Base-by-base conservation (phyloP, 2,797 vertebrate genomes). In the Molossus molossus region DNA sequence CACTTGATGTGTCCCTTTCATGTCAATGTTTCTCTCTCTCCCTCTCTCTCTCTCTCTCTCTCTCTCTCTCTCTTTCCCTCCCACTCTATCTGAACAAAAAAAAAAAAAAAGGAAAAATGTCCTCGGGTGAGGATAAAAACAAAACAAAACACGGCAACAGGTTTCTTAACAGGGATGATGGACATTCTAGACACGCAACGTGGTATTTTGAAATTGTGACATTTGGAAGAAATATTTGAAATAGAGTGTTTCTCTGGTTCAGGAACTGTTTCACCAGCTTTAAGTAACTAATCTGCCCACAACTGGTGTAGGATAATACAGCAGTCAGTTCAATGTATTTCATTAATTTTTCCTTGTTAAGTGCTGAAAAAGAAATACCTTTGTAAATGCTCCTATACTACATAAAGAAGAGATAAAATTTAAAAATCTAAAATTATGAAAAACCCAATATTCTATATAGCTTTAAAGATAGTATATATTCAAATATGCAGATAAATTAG, bases 351-450 rank as follows among this genome's bases (percentile, higher is more conserved):
- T 40, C 20, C 72, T 89, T 89, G 21, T 82, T 83, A 87, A 64
- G 18, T 40, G 20, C 83, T 70, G 50, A 11, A 50, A 93, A 48
- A 94, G 48, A 93, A 72, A 83, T 48, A 65, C 13, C n/a, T 87
- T 79, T 84, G 33, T 64, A 93, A 87, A 29, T 72, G 48, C 20
- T 94, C 60, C 87, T 87, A 60, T 92, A 91, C 58, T 95, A n/a
- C 23, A 64, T 65, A 50, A 82, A 90, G 23, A 94, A 75, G 37
- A 50, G 48, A 57, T n/a, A 72, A 79, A 77, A 79, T 55, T 2
- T 2, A 15, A 79, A 86, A 82, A 65, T 72, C 62, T 72, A 77
- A 93, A 79, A 91, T 79, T 23, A 76, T 45, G 72, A 60, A 79
- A 96, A 95, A 73, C 27, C 50, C 40, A 65, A 60, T 58, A 55